Conservation (phyloP, 2,113 vertebrate genomes). For the Sitta europaea region DNA sequence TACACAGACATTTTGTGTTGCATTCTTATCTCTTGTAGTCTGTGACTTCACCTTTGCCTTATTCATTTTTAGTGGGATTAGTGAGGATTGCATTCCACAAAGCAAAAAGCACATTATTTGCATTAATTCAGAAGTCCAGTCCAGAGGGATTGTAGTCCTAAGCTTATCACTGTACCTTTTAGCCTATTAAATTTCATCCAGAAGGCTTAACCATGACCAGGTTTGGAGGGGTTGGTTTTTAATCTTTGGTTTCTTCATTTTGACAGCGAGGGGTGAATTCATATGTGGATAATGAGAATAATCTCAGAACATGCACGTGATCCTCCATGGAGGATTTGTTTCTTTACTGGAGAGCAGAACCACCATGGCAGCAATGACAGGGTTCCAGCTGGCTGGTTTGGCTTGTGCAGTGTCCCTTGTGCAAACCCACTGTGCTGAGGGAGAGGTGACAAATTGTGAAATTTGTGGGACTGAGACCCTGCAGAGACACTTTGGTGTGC, state of each 20-base stretch:
- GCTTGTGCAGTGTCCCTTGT: slow-evolving; percentile 5
- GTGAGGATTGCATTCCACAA: neutral
- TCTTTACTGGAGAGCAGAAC: neutral
- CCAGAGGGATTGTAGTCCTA: neutral
- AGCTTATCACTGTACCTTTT: neutral
- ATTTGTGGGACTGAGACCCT: slow-evolving; percentile 38
- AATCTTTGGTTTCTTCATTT: neutral
- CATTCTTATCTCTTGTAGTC: neutral
- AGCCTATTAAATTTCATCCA: neutral
- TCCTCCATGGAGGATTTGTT: neutral
- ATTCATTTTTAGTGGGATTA: neutral
- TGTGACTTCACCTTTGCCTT: neutral
- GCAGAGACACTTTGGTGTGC: neutral
- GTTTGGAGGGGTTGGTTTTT: neutral
- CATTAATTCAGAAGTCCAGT: neutral
- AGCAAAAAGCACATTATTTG: neutral
- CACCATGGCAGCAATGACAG: neutral
- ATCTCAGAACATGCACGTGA: neutral
- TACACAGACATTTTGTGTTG: neutral
- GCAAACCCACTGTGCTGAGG: slow-evolving; percentile 26
- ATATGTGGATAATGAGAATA: neutral
- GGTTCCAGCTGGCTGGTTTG: slow-evolving; percentile 11
- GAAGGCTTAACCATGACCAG: neutral
- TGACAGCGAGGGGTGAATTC: neutral
- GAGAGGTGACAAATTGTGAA: slow-evolving; percentile 18